These are phyloP conservation scores for Toxotes jaculatrix DNA, from an alignment of 2,113 vertebrate genomes.

Conservation along the genomic window DNA sequence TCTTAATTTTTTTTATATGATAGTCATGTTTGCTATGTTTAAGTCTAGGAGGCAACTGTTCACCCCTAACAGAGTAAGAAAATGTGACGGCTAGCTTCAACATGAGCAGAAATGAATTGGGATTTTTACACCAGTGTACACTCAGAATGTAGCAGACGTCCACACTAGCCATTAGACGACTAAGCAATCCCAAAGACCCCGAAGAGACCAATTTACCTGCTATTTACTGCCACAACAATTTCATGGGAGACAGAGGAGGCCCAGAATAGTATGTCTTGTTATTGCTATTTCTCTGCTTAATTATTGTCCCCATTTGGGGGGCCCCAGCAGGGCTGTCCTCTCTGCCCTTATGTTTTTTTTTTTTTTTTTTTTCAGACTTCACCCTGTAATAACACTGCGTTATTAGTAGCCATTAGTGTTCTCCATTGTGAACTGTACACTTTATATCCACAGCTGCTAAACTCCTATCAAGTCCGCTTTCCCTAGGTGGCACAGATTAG, in stretches of 20 bases:
- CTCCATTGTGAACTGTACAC: constrained; percentile 25
- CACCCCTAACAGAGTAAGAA: not conserved
- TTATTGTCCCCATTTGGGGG: constrained; percentile 47
- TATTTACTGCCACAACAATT: constrained; percentile 54
- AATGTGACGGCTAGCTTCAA: not conserved
- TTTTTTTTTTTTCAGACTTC: constrained; percentile 3
- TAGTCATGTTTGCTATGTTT: constrained; percentile 1
- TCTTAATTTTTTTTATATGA: not conserved
- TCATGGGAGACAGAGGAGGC: constrained; percentile 47
- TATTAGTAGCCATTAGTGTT: constrained; percentile 48
- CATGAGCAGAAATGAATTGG: constrained; percentile 37
- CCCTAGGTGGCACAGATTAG: constrained; percentile 43
- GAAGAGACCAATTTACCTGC: constrained; percentile 52
- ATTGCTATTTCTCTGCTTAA: constrained; percentile 46
- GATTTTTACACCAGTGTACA: constrained; percentile 7
- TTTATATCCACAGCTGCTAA: constrained; percentile 39
- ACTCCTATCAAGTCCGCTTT: constrained; percentile 12
- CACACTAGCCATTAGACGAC: constrained; percentile 49
- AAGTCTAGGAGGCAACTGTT: not conserved
- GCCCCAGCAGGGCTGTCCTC: not conserved
- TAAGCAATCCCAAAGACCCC: constrained; percentile 42
- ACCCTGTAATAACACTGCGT: constrained; percentile 19
- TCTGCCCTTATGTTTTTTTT: no score
- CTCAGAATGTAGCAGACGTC: constrained; percentile 39
- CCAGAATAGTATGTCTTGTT: constrained; percentile 26